Conservation (phyloP, 2,888 invertebrate species). For the Amaurobius ferox region DNA sequence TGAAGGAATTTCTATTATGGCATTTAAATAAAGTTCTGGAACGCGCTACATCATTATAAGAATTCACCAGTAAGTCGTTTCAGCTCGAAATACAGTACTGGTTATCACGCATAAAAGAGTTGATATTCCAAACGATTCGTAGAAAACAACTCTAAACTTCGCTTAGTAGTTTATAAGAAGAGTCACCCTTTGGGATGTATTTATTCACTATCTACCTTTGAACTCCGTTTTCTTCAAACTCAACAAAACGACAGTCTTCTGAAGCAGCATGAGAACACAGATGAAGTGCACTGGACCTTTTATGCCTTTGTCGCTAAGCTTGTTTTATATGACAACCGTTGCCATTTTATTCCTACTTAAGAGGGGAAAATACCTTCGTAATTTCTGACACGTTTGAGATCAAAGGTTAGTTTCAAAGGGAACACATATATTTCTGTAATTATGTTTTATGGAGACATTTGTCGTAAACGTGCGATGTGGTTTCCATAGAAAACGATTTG, state of each 20-base stretch:
- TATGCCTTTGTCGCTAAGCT: conserved; percentile 60
- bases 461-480: neutral
- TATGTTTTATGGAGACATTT: conserved; percentile 46
- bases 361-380: neutral
- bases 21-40: too few relatives aligned
- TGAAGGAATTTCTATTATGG: too few relatives aligned
- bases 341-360: conserved; percentile 12
- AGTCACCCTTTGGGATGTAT: too few relatives aligned
- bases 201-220: too few relatives aligned
- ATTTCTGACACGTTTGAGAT: neutral
- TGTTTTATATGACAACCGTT: conserved; percentile 64
- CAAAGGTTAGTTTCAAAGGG: conserved; percentile 22
- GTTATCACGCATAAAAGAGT: too few relatives aligned
- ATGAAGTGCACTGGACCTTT: neutral
- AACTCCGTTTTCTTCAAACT: neutral
- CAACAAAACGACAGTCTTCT: neutral
- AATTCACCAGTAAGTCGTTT: too few relatives aligned
- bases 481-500: neutral
- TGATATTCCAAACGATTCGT: too few relatives aligned
- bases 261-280: neutral
- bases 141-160: too few relatives aligned
- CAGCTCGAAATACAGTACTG: too few relatives aligned
- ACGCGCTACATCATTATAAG: too few relatives aligned
- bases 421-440: conserved; percentile 14
- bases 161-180: too few relatives aligned